phyloP scores from a whole-genome alignment of 92 coral and sea anemone species.

The Metridium senile region DNA sequence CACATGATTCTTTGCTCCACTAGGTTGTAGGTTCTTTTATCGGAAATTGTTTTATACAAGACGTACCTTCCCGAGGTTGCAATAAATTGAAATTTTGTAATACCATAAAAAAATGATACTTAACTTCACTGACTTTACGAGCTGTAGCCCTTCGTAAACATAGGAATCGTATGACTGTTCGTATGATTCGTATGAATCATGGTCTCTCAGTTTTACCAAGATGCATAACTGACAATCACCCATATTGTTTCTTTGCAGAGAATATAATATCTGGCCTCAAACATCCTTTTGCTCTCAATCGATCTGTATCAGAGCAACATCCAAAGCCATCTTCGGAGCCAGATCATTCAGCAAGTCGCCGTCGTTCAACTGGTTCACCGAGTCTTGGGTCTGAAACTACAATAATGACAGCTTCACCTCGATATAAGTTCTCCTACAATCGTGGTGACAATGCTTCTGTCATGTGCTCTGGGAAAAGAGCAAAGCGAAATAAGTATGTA shows the following conservation, averaged over 20 bases:
- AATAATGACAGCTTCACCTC: slow-evolving; percentile 46
- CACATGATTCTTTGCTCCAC: too few relatives aligned
- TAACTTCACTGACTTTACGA: too few relatives aligned
- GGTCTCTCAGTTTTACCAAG: too few relatives aligned
- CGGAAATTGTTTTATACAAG: too few relatives aligned
- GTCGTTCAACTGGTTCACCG: slow-evolving; percentile 12
- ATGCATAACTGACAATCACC: too few relatives aligned
- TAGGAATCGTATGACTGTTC: too few relatives aligned
- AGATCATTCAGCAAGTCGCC: background rate
- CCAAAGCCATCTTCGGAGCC: background rate
- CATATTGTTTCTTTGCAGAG: background rate
- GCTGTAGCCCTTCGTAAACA: too few relatives aligned
- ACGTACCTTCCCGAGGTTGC: too few relatives aligned
- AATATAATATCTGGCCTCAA: background rate
- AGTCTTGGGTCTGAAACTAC: background rate
- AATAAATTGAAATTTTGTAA: too few relatives aligned
- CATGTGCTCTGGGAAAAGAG: slow-evolving; percentile 56
- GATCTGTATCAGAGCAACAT: background rate
- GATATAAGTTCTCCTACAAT: slow-evolving; percentile 50
- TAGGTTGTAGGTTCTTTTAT: too few relatives aligned
- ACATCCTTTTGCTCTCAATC: background rate
- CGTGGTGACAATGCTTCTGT: slow-evolving; percentile 61
- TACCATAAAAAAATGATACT: too few relatives aligned
- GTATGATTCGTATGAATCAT: too few relatives aligned
- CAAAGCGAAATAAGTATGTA: slow-evolving; percentile 54